Evolutionary conservation across 2,888 invertebrate genomes (phyloP), one percentile per base, ranked within the genome.

Genomic region (Ormyrus rosae): DNA sequence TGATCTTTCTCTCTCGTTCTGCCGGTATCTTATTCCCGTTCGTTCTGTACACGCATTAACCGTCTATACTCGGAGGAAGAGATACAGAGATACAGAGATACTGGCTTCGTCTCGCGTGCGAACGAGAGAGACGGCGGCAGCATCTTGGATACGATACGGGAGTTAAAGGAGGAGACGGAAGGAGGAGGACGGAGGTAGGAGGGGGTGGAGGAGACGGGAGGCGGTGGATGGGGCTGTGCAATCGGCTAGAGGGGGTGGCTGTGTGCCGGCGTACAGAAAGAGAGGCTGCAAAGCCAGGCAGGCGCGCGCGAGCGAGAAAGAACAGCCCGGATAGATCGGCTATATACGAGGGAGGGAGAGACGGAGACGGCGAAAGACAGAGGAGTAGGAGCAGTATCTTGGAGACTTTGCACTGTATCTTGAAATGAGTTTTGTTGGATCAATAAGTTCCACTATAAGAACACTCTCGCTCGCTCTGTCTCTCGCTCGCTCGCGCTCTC

Each of bases 341-440:
- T 83, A 80, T 80, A 58, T 56, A 56, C 64, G 69, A 77, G 80
- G 72, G 83, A 80, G 79, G 82, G 83, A 34, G 72, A 80, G 71
- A 82, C 80, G 74, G 81, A 84, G 85, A 80, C 70, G 72, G 81
- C 78, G 83, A 84, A 85, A 83, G 85, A 85, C 83, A 85, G 83
- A 82, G 85, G 83, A 85, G 88, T 85, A 86, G 86, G 85, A 90
- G 89, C 87, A 89, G 90, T 90, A 91, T 90, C 90, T 90, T 89
- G 90, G 90, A 90, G 90, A 90, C 90, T 91, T 91, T 90, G 90
- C 90, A 90, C 90, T 90, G 90, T 91, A 91, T 91, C 91, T 91
- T 90, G 91, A 90, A 91, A 91, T 91, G 90, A 91, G 91, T 90
- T 91, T 91, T 91, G 91, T 90, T 90, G 91, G 91, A 91, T 91